phyloP scores from a whole-genome alignment of 2,797 vertebrate genomes.

The Sebastes glaucus region DNA sequence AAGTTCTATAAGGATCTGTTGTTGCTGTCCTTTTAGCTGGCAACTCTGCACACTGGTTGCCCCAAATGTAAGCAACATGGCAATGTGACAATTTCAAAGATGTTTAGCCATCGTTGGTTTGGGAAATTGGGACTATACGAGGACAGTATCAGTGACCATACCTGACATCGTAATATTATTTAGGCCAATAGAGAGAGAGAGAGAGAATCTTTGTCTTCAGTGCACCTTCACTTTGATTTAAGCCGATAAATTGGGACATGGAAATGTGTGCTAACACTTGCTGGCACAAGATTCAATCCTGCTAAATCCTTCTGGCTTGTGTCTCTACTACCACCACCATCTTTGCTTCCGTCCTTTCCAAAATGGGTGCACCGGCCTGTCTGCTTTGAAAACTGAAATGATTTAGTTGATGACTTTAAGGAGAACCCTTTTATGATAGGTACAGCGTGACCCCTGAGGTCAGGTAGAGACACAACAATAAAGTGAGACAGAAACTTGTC shows the following conservation, averaged over 20 bases:
- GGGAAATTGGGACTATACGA: neutral
- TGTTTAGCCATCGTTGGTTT: neutral
- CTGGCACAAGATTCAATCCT: neutral
- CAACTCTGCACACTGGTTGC: neutral
- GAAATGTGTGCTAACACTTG: neutral
- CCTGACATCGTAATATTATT: neutral
- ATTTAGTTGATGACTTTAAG: neutral
- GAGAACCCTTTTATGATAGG: conserved; percentile 11
- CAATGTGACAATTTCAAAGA: neutral
- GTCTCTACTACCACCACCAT: neutral
- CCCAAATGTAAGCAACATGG: neutral
- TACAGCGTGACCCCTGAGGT: conserved; percentile 25
- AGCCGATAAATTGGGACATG: neutral
- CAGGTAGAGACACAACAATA: conserved; percentile 33
- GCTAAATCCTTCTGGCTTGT: neutral
- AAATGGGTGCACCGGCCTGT: neutral
- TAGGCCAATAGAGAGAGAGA: neutral
- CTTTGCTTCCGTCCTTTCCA: neutral
- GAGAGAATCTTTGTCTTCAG: neutral
- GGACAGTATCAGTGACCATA: neutral
- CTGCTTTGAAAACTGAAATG: conserved; percentile 8
- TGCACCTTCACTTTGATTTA: neutral
- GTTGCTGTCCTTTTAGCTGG: neutral
- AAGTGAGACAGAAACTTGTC: conserved; percentile 37
- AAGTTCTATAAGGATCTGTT: neutral